These are phyloP conservation scores for Subacronicta megacephala DNA, from an alignment of 2,888 invertebrate genomes.

Conservation along the genomic window DNA sequence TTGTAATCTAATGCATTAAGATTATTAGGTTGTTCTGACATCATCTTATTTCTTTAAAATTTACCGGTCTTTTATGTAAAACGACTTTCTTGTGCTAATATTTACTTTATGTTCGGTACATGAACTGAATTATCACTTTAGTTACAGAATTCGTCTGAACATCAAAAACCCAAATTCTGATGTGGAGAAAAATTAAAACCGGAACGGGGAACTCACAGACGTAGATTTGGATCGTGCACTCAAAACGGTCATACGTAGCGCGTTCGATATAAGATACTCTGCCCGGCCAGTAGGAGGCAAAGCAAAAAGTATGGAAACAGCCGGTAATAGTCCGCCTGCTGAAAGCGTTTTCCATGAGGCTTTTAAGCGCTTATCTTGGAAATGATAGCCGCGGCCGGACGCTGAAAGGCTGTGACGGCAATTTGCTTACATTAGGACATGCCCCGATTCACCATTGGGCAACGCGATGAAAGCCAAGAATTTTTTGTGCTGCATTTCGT, in stretches of 20 bases:
- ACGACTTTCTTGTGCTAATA: conserved; percentile 43
- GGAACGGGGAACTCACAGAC: conserved; percentile 49
- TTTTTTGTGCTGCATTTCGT: conserved; percentile 67
- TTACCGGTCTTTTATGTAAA: conserved; percentile 65
- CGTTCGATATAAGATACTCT: conserved; percentile 67
- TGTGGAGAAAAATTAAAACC: conserved; percentile 55
- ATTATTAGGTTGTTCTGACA: conserved; percentile 81
- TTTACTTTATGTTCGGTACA: conserved; percentile 43
- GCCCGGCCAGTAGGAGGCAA: conserved; percentile 64
- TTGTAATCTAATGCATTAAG: conserved; percentile 85
- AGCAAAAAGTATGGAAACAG: conserved; percentile 81
- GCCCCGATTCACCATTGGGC: conserved; percentile 74
- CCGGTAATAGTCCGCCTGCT: conserved; percentile 81
- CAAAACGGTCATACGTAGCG: conserved; percentile 63
- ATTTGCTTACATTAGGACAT: conserved; percentile 89
- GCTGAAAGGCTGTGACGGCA: conserved; percentile 87
- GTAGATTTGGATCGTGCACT: conserved; percentile 63
- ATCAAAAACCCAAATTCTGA: conserved; percentile 19
- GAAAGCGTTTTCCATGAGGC: conserved; percentile 87
- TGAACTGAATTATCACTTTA: conserved; percentile 22
- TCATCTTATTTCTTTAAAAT: conserved; percentile 76
- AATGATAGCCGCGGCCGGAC: conserved; percentile 88
- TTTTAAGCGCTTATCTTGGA: conserved; percentile 89
- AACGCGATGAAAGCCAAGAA: conserved; percentile 65
- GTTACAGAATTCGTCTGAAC: conserved; percentile 37